Base-by-base conservation (phyloP, 1,140 invertebrate genomes). In the Bombus huntii region DNA sequence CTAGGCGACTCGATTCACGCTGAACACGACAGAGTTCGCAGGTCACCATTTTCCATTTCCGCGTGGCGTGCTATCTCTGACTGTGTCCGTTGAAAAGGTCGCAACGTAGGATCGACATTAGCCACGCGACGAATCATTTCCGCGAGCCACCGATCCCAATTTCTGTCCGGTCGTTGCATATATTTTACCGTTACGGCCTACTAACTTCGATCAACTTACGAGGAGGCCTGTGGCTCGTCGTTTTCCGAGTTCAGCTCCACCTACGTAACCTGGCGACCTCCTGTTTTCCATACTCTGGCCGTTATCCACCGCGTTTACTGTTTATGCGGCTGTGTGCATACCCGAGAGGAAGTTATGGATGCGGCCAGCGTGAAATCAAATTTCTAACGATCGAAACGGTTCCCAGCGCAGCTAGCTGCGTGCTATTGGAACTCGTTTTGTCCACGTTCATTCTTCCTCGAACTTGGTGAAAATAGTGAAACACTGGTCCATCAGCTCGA, bases 281-380 rank as follows among this genome's bases (percentile, higher is more conserved):
- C 68, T 81, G 77, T 86, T 89, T 85, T 88, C 88, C 78, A 86
- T 88, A 47, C 76, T 31, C 2, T 9, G 65, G 59, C 68, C 12
- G 12, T 71, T 76, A 73, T 76, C 71, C 68, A 15, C 37, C 57
- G 57, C 34, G 83, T 80, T 80, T 85, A 77, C 42, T 68, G 86
- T 87, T 87, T 76, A 37, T 87, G 83, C 83, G 83, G 87, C 47
- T 86, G 76, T 85, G 86, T 90, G 90, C 87, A 81, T 1, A 34
- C 87, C 73, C 31, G 31, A 74, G 76, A 90, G 90, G 88, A 90
- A 88, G 91, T 93, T 93, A 93, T 93, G 91, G 87, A 92, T 91
- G 91, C 92, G 91, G 82, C 88, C 84, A 93, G 92, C 92, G 91
- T 94, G 92, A 93, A 94, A 94, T 94, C 93, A 94, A 93, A 93